Evolutionary conservation across 1,140 invertebrate species (phyloP).

Genomic region (Brachionus rubens): DNA sequence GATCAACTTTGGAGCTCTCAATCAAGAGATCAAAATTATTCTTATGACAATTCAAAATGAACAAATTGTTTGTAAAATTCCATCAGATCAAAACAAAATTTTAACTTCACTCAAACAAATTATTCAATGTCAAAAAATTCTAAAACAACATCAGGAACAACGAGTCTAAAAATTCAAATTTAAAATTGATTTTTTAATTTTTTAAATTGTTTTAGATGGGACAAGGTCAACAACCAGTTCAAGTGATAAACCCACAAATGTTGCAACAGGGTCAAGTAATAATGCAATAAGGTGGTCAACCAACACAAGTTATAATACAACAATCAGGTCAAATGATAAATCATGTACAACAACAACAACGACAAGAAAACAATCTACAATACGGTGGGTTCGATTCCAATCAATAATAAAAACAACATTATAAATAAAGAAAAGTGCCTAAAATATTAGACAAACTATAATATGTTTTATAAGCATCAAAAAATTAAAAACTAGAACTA

Average conservation of each 20-base stretch:
- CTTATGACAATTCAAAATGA: constrained; percentile 4
- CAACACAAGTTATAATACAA: not conserved
- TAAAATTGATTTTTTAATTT: not conserved
- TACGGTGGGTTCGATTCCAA: not conserved
- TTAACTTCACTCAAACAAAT: constrained; percentile 24
- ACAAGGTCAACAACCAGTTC: not conserved
- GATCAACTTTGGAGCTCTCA: not conserved
- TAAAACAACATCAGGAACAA: constrained; percentile 17
- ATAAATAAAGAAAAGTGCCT: too few species aligned
- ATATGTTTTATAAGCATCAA: too few species aligned
- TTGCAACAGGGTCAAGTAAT: not conserved
- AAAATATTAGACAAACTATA: too few species aligned
- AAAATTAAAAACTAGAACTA: too few species aligned
- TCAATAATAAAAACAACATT: too few species aligned
- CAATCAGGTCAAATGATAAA: not conserved
- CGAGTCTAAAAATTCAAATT: not conserved
- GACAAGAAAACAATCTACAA: constrained; percentile 13
- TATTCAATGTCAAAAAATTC: constrained; percentile 19
- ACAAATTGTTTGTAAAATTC: constrained; percentile 35
- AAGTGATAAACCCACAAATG: not conserved
- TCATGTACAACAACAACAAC: constrained; percentile 4
- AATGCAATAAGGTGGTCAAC: not conserved
- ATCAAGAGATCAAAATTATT: constrained; percentile 31
- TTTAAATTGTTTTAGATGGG: not conserved
- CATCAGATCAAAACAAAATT: constrained; percentile 20